Percentiles rank a stretch among this genome's conserved stretches.
Conservation (phyloP, 2,113 vertebrate species). For the Phalacrocorax brasilianus region DNA sequence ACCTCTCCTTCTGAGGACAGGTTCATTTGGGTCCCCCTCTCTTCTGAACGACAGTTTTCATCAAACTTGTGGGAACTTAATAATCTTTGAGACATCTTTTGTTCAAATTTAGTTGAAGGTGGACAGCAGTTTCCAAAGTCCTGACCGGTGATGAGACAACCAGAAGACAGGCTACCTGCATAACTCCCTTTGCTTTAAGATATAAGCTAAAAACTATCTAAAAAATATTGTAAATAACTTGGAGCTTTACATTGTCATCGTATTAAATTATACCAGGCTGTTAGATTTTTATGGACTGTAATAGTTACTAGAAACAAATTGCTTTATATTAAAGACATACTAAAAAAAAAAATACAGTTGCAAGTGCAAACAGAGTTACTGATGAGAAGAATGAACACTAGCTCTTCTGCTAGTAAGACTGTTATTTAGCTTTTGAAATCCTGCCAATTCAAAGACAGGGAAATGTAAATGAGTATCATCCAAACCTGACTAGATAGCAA, state of each 20-base stretch:
- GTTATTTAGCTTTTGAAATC: conserved; percentile 36
- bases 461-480: conserved; percentile 36
- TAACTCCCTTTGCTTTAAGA: neutral
- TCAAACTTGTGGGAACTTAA: neutral
- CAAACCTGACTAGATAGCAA: conserved; percentile 35
- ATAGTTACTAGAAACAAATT: neutral
- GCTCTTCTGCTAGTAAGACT: conserved; percentile 14
- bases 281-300: neutral
- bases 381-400: neutral
- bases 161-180: neutral
- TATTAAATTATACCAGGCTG: neutral
- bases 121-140: neutral
- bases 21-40: neutral
- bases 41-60: neutral
- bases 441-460: conserved; percentile 30
- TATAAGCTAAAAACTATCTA: neutral
- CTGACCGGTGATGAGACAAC: neutral
- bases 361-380: neutral
- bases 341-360: neutral
- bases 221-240: neutral
- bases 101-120: neutral
- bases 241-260: neutral
- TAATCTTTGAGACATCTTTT: neutral
- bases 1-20: neutral
- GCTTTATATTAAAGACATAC: neutral